Conservation (phyloP, 2,797 vertebrate genomes). For the Karalla daura region DNA sequence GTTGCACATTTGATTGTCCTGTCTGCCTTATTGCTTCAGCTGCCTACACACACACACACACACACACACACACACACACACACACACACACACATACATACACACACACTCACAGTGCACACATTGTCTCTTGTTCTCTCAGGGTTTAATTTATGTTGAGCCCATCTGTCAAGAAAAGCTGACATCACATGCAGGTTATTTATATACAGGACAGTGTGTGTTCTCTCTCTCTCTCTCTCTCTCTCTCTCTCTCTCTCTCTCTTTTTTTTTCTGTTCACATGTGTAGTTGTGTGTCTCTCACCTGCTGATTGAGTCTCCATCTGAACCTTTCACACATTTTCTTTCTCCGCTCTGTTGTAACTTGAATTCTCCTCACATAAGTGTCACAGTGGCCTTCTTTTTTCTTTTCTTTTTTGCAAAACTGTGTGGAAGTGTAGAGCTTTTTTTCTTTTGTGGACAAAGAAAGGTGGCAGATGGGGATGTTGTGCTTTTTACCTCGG, state of each 20-base stretch:
- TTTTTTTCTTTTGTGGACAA: too few relatives aligned
- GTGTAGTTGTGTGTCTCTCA: constrained; percentile 15
- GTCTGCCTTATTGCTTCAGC: background rate
- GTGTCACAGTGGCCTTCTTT: too few relatives aligned
- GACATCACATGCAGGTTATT: constrained; percentile 63
- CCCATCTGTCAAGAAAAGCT: constrained; percentile 71
- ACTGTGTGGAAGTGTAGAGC: too few relatives aligned
- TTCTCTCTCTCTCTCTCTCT: background rate
- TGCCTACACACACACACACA: background rate
- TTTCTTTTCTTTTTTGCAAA: too few relatives aligned
- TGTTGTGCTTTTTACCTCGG: too few relatives aligned
- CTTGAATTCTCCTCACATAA: too few relatives aligned
- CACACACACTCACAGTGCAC: background rate
- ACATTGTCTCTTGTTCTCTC: background rate
- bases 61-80: background rate
- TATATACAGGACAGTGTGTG: constrained; percentile 30
- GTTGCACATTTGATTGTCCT: background rate
- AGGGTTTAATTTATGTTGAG: constrained; percentile 58
- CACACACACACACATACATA: constrained; percentile 2
- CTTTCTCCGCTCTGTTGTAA: too few relatives aligned
- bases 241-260: background rate
- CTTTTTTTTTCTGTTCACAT: background rate
- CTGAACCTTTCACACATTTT: constrained; percentile 26
- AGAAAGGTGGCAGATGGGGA: too few relatives aligned
- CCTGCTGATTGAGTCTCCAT: constrained; percentile 28